Conservation (phyloP, 2,888 invertebrate species). For the Automeris io region DNA sequence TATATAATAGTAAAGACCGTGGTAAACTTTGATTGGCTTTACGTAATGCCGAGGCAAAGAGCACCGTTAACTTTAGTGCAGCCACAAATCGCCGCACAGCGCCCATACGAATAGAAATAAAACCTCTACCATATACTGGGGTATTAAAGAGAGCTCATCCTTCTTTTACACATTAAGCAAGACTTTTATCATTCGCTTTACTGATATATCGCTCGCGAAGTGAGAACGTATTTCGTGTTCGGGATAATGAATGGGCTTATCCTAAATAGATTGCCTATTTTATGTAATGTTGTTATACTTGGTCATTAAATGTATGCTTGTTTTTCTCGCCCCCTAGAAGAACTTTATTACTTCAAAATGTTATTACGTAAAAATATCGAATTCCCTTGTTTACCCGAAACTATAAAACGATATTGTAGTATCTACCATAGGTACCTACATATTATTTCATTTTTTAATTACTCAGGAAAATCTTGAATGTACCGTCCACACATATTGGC, state of each 20-base stretch:
- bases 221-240: slow-evolving; percentile 23
- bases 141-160: slow-evolving; percentile 16
- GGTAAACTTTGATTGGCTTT: slow-evolving; percentile 65
- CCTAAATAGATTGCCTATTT: slow-evolving; percentile 26
- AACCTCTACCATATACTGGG: slow-evolving; percentile 25
- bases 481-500: too few species aligned
- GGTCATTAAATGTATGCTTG: too few species aligned
- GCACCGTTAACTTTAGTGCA: slow-evolving; percentile 54
- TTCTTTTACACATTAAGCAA: slow-evolving; percentile 35
- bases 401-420: too few species aligned
- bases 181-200: slow-evolving; percentile 38
- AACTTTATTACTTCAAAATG: too few species aligned
- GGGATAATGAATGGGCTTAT: slow-evolving; percentile 28
- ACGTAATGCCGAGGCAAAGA: slow-evolving; percentile 50
- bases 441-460: too few species aligned
- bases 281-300: background rate
- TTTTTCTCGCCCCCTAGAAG: too few species aligned
- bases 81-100: slow-evolving; percentile 50
- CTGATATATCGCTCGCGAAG: slow-evolving; percentile 19
- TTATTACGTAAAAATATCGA: too few species aligned
- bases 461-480: too few species aligned
- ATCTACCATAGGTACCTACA: too few species aligned
- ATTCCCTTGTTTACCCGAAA: too few species aligned
- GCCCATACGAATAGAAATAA: slow-evolving; percentile 37
- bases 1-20: slow-evolving; percentile 35